Evolutionary conservation across 2,888 invertebrate genomes (phyloP).

Genomic region (Seira sanloemensis): DNA sequence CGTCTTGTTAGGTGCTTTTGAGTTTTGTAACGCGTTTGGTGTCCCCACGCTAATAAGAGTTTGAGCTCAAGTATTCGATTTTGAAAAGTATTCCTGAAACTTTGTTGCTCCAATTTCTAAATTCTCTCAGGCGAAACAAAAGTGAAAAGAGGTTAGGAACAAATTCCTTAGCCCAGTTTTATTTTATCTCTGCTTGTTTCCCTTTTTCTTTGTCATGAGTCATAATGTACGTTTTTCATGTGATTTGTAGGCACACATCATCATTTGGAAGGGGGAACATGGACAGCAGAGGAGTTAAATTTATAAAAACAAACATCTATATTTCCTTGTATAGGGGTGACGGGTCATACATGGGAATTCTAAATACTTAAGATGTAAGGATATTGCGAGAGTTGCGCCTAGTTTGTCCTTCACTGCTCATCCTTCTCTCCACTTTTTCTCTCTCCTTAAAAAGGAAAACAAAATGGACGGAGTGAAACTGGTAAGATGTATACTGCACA

Average conservation of each 20-base stretch:
- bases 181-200: background rate
- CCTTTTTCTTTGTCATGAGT: background rate
- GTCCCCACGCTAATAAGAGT: too few species aligned
- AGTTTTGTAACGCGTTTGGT: too few species aligned
- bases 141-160: background rate
- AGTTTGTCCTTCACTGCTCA: too few species aligned
- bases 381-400: too few species aligned
- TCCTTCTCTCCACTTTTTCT: background rate
- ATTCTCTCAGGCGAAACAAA: background rate
- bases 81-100: too few species aligned
- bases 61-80: background rate
- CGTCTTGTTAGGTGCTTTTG: too few species aligned
- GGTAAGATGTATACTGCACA: background rate
- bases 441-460: too few species aligned
- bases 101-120: background rate
- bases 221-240: background rate
- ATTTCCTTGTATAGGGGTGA: too few species aligned
- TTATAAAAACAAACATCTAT: background rate
- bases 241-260: background rate
- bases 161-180: background rate
- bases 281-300: too few species aligned
- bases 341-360: background rate
- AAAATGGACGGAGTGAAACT: too few species aligned
- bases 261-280: background rate
- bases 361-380: too few species aligned